These are phyloP conservation scores for Aegithalos caudatus DNA, from an alignment of 2,113 vertebrate species.

Conservation along the genomic window DNA sequence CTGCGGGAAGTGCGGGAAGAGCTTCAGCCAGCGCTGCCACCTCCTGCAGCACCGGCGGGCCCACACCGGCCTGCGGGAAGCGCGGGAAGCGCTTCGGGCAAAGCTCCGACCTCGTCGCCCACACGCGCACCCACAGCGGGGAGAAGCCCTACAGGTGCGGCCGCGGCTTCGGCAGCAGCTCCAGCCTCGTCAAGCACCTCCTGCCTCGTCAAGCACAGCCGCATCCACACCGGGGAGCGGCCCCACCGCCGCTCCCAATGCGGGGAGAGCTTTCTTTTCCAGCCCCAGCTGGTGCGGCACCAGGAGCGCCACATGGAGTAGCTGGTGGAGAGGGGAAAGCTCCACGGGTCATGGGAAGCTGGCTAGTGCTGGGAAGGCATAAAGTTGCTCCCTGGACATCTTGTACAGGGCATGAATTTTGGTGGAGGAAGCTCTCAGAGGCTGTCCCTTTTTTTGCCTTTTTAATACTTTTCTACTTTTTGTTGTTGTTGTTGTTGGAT, in stretches of 20 bases:
- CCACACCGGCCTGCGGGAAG: too few species aligned
- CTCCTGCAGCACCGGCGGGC: too few species aligned
- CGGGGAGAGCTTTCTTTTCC: constrained; percentile 24
- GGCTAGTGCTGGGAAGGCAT: not conserved
- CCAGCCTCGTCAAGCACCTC: too few species aligned
- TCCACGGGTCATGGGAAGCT: fast-evolving
- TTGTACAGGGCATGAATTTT: fast-evolving
- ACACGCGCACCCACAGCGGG: too few species aligned
- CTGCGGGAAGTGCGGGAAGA: too few species aligned
- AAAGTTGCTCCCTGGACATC: not conserved
- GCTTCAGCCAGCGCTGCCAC: too few species aligned
- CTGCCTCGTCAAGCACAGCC: not conserved
- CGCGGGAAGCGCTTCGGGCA: too few species aligned
- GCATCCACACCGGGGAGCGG: not conserved
- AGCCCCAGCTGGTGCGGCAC: constrained; percentile 23
- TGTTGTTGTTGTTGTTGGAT: not conserved
- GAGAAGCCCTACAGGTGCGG: too few species aligned
- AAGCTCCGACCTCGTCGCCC: too few species aligned
- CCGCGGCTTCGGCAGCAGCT: too few species aligned
- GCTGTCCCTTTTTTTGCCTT: not conserved
- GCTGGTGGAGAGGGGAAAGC: not conserved
- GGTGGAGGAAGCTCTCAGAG: not conserved
- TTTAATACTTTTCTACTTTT: not conserved
- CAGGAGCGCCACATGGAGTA: not conserved
- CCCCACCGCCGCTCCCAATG: not conserved